Evolutionary conservation across 1,140 invertebrate species (phyloP), one percentile per base, ranked within the genome.

Genomic region (Berghia stephanieae): DNA sequence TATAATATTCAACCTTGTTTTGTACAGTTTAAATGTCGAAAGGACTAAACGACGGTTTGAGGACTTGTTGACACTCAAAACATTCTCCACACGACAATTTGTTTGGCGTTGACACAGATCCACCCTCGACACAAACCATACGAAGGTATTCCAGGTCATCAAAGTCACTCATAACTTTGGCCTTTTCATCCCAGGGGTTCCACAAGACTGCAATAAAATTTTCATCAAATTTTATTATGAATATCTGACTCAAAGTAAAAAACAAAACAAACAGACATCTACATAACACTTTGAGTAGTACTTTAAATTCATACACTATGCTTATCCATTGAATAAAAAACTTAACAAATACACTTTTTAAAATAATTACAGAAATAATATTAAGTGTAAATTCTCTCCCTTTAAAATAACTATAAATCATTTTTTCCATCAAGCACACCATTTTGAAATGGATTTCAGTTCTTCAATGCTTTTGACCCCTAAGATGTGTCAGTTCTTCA

Each of bases 131-230:
- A 90, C 96, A 98, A 77, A 98, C 92, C 96, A 98, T 97, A 86
- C 96, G 96, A 13, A 94, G 94, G 90, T 96, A 97, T 75, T 98
- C 96, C 83, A 97, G 95, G 90, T 98, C 95, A 27, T 95, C 96
- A 89, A 98, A 96, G 90, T 98, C 96, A 0, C 93, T 92, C 90
- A 97, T 96, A 86, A 96, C 95, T 82, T 95, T 94, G 31, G 96
- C 96, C 84, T 95, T 94, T 80, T 97, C 95, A 66, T 94, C 91
- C 96, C 96, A 98, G 3, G 97, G 97, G 92, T 98, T 98, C 97
- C 96, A 98, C 67, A 98, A 92, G 79, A 98, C 96, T 92, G 89
- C 34, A 83, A 74, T 63, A 38, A 34, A 31, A 77, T 31, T 10
- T n/a, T 52, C 18, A 21, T 3, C 3, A 21, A 24, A 52, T 21